Conservation (phyloP, 1,140 invertebrate species). For the Hypsibius dujardini region DNA sequence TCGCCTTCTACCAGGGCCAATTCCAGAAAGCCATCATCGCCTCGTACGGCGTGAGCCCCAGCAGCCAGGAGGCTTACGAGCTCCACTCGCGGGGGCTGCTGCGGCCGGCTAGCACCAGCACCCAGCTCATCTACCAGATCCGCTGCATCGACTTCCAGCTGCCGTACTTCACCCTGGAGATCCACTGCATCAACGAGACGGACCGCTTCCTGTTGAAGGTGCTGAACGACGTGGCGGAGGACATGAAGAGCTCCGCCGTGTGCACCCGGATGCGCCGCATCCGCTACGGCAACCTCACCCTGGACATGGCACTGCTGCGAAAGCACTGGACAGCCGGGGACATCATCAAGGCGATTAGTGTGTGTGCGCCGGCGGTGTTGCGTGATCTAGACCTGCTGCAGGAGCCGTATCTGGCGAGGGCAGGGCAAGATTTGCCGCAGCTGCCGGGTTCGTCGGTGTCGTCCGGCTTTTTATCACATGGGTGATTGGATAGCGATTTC, state of each 20-base stretch:
- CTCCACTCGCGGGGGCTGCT: constrained; percentile 57
- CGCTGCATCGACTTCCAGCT: constrained; percentile 58
- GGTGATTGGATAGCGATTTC: too few relatives aligned
- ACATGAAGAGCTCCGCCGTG: constrained; percentile 56
- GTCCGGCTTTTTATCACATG: too few relatives aligned
- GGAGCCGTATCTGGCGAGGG: not conserved
- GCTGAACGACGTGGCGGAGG: constrained; percentile 57
- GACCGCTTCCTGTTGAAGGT: constrained; percentile 52
- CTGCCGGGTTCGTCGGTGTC: too few relatives aligned
- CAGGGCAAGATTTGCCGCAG: too few relatives aligned
- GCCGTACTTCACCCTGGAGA: constrained; percentile 70
- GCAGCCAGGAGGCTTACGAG: constrained; percentile 72
- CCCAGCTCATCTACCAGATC: constrained; percentile 66
- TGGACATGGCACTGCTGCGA: constrained; percentile 52
- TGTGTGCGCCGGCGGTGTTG: constrained; percentile 27
- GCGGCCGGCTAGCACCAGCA: constrained; percentile 46
- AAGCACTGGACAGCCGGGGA: constrained; percentile 61
- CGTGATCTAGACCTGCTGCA: not conserved
- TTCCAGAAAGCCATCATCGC: constrained; percentile 17
- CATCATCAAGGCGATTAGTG: constrained; percentile 52
- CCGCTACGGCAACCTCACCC: constrained; percentile 58
- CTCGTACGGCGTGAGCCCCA: constrained; percentile 47
- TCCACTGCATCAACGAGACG: constrained; percentile 64
- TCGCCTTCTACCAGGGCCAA: constrained; percentile 53
- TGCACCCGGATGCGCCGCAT: constrained; percentile 59